phyloP scores from a whole-genome alignment of 2,888 invertebrate species.

The Coelopa pilipes region DNA sequence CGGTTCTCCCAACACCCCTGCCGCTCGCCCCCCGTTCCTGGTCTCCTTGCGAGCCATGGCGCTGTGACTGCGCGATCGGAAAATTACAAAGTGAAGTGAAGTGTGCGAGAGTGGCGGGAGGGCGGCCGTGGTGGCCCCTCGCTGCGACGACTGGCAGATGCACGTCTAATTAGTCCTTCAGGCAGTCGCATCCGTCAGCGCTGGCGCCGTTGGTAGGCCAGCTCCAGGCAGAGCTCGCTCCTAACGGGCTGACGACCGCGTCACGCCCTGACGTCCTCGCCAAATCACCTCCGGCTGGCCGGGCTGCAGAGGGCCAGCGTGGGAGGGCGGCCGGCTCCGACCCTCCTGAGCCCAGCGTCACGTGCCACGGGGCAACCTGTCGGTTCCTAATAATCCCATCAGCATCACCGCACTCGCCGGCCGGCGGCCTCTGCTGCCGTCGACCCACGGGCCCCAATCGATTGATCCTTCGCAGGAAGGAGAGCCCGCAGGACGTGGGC shows the following conservation, averaged over 20 bases:
- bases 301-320: too few relatives aligned
- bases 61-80: constrained; percentile 36
- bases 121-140: not conserved
- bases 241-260: too few relatives aligned
- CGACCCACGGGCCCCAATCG: too few relatives aligned
- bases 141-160: not conserved
- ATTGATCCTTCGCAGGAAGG: not conserved
- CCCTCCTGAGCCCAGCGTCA: constrained; percentile 39
- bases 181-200: too few relatives aligned
- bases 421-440: not conserved
- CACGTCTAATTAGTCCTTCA: constrained; percentile 18
- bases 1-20: constrained; percentile 6
- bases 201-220: too few relatives aligned
- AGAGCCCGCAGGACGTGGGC: not conserved
- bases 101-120: constrained; percentile 28
- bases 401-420: constrained; percentile 46
- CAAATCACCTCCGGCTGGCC: too few relatives aligned
- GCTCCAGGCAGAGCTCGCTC: not conserved
- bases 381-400: constrained; percentile 49
- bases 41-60: too few relatives aligned
- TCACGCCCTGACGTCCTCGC: too few relatives aligned
- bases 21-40: not conserved
- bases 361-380: constrained; percentile 46
- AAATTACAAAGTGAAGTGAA: constrained; percentile 36
- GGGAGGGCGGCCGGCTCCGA: not conserved